A percentile compares a stretch with the other conserved stretches of the same genome.
phyloP scores from a whole-genome alignment of 2,888 invertebrate genomes.

The Drosophila subquinaria region DNA sequence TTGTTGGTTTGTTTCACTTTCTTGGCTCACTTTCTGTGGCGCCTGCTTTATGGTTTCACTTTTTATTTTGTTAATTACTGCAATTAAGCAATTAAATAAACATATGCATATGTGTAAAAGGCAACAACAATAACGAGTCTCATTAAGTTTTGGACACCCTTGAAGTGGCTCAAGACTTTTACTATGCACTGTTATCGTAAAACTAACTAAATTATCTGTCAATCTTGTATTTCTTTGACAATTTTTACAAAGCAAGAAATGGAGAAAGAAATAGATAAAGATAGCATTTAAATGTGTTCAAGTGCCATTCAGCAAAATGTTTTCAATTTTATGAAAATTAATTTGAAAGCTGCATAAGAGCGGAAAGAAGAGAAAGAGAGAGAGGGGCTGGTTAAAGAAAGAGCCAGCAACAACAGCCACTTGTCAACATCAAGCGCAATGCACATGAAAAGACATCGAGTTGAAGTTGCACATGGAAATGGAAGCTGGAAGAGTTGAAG shows the following conservation, averaged over 20 bases:
- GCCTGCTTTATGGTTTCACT: slow-evolving; percentile 61
- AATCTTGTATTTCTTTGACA: slow-evolving; percentile 9
- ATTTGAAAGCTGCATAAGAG: slow-evolving; percentile 54
- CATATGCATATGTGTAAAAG: slow-evolving; percentile 15
- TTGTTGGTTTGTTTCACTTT: slow-evolving; percentile 49
- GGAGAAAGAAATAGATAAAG: not conserved
- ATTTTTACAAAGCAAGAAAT: slow-evolving; percentile 8
- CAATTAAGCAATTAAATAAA: slow-evolving; percentile 65
- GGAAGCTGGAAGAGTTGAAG: slow-evolving; percentile 10
- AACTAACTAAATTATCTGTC: slow-evolving; percentile 9
- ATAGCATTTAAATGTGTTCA: slow-evolving; percentile 31
- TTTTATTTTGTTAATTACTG: slow-evolving; percentile 68
- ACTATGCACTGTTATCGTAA: slow-evolving; percentile 17
- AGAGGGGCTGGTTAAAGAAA: not conserved
- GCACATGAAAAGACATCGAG: slow-evolving; percentile 29
- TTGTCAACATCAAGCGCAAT: slow-evolving; percentile 56
- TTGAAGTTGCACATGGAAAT: slow-evolving; percentile 18
- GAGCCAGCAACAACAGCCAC: slow-evolving; percentile 50
- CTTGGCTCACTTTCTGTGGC: slow-evolving; percentile 46
- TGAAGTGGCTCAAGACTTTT: slow-evolving; percentile 27
- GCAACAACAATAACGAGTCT: slow-evolving; percentile 30
- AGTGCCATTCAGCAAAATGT: slow-evolving; percentile 79
- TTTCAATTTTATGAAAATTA: slow-evolving; percentile 78
- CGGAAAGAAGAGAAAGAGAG: not conserved
- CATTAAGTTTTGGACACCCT: slow-evolving; percentile 49